These are phyloP conservation scores for Nesometra sesokonis DNA, from an alignment of 35 echinoderm and acorn worm species.

Conservation along the genomic window DNA sequence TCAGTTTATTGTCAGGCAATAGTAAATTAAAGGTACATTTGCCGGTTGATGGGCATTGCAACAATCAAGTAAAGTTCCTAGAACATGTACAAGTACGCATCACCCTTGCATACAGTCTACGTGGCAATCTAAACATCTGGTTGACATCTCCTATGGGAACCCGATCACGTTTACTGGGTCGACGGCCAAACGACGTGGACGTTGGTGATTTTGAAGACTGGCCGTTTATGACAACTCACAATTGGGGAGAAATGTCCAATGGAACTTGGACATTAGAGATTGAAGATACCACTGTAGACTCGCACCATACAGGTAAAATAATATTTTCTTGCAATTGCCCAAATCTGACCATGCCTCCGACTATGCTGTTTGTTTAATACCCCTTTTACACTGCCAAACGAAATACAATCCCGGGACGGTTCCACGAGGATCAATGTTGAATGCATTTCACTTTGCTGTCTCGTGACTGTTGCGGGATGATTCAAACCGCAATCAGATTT, in stretches of 20 bases:
- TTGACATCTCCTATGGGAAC: slow-evolving; percentile 75
- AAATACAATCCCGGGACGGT: too few species aligned
- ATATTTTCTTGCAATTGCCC: too few species aligned
- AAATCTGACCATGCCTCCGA: too few species aligned
- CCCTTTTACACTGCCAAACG: too few species aligned
- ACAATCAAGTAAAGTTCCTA: slow-evolving; percentile 35
- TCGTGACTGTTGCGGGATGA: too few species aligned
- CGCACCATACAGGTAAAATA: slow-evolving; percentile 26
- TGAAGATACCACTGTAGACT: slow-evolving; percentile 23
- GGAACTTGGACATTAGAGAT: slow-evolving; percentile 77
- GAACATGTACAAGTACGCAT: slow-evolving; percentile 71
- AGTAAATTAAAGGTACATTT: neutral
- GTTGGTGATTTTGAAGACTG: slow-evolving; percentile 53
- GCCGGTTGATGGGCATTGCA: neutral
- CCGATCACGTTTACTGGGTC: slow-evolving; percentile 38
- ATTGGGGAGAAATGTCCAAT: slow-evolving; percentile 71
- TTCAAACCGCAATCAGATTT: too few species aligned
- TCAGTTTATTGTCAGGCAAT: neutral
- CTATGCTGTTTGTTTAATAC: too few species aligned
- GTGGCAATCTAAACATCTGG: slow-evolving; percentile 61
- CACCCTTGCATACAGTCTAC: slow-evolving; percentile 19
- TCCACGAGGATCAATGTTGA: too few species aligned
- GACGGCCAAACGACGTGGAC: slow-evolving; percentile 36
- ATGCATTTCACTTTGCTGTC: too few species aligned
- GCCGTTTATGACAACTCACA: slow-evolving; percentile 88